Base-by-base conservation (phyloP, 2,113 vertebrate genomes). In the Siphamia tubifer region DNA sequence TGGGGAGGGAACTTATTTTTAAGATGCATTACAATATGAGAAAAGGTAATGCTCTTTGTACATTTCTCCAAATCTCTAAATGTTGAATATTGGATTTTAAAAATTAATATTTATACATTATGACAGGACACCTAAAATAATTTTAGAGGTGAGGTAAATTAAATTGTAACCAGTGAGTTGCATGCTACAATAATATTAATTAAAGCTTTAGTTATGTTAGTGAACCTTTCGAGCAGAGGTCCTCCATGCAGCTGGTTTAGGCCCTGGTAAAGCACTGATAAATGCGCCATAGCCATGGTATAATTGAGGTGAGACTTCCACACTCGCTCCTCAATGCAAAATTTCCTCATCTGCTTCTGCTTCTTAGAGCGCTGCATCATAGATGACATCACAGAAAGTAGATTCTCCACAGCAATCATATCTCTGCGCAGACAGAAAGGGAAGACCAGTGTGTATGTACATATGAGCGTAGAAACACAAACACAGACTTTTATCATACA, bases 231-330 rank as follows among this genome's bases (percentile, higher is more conserved):
- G 9, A 86, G 67, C 4, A 62, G 30, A 6, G 44, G 39, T 39
- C 52, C 60, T 62, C 75, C 83, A 12, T 23, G 58, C 11, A 70
- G 62, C 24, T 88, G 88, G 5, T 88, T 56, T 31, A 96, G 49
- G 39, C 49, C 77, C 66, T 84, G 86, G 55, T 87, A 90, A 80
- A 97, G 77, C 21, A 94, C 52, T 25, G 68, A 83, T 45, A 95
- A 89, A 76, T 96, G 91, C 36, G 92, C 84, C 20, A 63, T 42
- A 45, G 94, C 96, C 77, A 96, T 31, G 30, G 64, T 89, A 52
- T 94, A 77, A 77, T 98, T 96, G 60, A 96, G 86, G 58, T 94
- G 93, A 56, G 94, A 90, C 67, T 64, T 94, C 95, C 96, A 97
- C 32, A 93, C 92, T 73, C 94, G 90, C 77, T 97, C 94, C 54